Evolutionary conservation across 2,888 invertebrate genomes (phyloP).

Genomic region (Andrena trimmerana): DNA sequence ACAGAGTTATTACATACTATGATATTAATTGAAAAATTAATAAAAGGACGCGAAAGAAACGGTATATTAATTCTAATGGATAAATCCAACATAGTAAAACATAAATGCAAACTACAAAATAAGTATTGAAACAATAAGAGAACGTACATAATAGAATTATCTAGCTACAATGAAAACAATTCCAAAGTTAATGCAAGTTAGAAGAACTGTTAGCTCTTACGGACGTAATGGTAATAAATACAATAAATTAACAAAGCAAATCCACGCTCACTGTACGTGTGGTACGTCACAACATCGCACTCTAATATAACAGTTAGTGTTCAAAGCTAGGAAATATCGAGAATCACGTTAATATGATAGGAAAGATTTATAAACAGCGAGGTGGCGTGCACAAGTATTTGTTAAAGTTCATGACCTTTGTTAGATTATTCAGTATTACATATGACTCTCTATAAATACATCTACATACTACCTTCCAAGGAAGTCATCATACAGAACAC

Average conservation of each 20-base stretch:
- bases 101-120: slow-evolving; percentile 3
- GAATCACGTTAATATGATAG: not conserved
- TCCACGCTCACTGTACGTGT: not conserved
- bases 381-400: slow-evolving; percentile 18
- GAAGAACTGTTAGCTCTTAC: not conserved
- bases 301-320: not conserved
- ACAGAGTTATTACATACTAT: slow-evolving; percentile 5
- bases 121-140: slow-evolving; percentile 27
- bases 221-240: not conserved
- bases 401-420: slow-evolving; percentile 13
- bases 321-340: not conserved
- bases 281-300: not conserved
- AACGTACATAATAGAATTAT: slow-evolving; percentile 11
- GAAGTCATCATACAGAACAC: slow-evolving; percentile 92
- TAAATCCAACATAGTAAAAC: not conserved
- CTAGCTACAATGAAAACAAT: slow-evolving; percentile 9
- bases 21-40: not conserved
- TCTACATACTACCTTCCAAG: slow-evolving; percentile 90
- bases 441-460: slow-evolving; percentile 41
- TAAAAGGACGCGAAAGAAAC: not conserved
- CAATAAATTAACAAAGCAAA: slow-evolving; percentile 4
- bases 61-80: not conserved
- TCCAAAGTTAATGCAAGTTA: slow-evolving; percentile 5
- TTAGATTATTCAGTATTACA: slow-evolving; percentile 21
- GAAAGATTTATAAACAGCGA: slow-evolving; percentile 21